Evolutionary conservation across 2,797 vertebrate genomes (phyloP).

Genomic region (Phrynocephalus guinanensis): DNA sequence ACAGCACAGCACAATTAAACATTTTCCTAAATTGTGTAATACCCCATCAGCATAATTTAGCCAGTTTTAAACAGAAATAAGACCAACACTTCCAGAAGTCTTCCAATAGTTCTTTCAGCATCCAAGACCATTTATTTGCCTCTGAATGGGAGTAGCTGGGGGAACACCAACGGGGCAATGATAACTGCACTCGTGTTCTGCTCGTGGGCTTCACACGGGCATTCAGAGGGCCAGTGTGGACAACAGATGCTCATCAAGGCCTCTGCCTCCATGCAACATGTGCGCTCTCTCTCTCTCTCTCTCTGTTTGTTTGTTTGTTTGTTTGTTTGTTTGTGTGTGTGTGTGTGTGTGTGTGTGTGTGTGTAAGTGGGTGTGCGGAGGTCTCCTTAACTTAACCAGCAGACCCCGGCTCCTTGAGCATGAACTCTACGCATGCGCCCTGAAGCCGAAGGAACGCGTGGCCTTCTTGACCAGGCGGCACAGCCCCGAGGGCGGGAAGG

Average conservation of each 20-base stretch:
- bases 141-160: not conserved
- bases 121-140: not conserved
- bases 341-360: too few species aligned
- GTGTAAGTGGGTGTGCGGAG: too few species aligned
- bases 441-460: not conserved
- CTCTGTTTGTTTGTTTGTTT: too few species aligned
- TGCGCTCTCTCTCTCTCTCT: not conserved
- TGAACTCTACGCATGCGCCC: not conserved
- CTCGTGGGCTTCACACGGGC: too few species aligned
- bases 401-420: not conserved
- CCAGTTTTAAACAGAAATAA: not conserved
- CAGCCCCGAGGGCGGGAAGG: not conserved
- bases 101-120: not conserved
- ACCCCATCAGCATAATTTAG: not conserved
- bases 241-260: not conserved
- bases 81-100: not conserved
- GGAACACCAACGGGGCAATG: not conserved
- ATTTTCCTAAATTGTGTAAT: too few species aligned
- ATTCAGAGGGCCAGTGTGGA: not conserved
- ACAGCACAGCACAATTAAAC: too few species aligned
- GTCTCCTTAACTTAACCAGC: too few species aligned
- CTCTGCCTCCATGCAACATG: not conserved
- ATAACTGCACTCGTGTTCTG: too few species aligned
- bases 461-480: not conserved
- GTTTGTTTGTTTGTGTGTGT: too few species aligned